Evolutionary conservation across 2,113 vertebrate genomes (phyloP).

Genomic region (Dipodomys spectabilis): DNA sequence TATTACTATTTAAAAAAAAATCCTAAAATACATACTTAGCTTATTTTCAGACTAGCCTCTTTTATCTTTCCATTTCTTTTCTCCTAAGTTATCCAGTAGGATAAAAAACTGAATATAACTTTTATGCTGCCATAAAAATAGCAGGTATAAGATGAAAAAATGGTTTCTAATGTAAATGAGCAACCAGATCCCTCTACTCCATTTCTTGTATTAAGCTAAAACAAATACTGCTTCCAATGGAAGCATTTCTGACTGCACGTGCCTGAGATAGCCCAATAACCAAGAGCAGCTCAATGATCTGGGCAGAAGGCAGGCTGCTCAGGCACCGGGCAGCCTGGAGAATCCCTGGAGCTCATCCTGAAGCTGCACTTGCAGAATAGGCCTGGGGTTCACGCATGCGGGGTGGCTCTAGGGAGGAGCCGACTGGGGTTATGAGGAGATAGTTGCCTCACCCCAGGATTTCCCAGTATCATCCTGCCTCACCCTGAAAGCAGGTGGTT

Average conservation of each 20-base stretch:
- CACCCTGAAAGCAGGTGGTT: background rate
- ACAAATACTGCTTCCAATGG: background rate
- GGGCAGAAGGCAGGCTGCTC: background rate
- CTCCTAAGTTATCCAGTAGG: background rate
- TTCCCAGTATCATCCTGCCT: background rate
- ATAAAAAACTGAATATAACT: background rate
- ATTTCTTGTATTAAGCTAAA: background rate
- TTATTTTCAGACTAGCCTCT: background rate
- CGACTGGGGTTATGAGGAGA: background rate
- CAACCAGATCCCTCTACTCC: background rate
- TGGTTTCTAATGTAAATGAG: slow-evolving; percentile 3
- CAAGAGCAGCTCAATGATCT: background rate
- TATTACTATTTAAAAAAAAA: background rate
- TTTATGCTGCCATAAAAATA: slow-evolving; percentile 26
- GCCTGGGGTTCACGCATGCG: rapidly evolving
- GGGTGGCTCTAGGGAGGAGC: background rate
- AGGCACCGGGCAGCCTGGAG: background rate
- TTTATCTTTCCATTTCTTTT: background rate
- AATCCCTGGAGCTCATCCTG: background rate
- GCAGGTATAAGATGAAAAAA: background rate
- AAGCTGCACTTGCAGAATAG: background rate
- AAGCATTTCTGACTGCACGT: background rate
- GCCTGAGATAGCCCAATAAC: background rate
- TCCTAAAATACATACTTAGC: background rate
- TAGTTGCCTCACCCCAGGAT: background rate